Percentiles rank a stretch among this genome's conserved stretches.
phyloP scores from a whole-genome alignment of 2,888 invertebrate genomes.

The Sphaeridia pumilis region DNA sequence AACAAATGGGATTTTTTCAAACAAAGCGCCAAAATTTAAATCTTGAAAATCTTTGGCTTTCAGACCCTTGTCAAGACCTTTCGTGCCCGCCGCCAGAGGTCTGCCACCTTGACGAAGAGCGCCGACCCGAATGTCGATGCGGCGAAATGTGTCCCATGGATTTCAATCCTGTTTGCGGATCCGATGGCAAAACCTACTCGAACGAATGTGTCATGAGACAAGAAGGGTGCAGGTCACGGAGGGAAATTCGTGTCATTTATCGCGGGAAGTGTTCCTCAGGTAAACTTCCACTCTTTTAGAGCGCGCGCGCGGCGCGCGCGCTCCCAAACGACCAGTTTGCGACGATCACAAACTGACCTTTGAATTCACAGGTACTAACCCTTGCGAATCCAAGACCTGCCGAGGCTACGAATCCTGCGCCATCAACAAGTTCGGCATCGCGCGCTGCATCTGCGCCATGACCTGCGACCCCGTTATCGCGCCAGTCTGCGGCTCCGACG shows the following conservation, averaged over 20 bases:
- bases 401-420: constrained; percentile 66
- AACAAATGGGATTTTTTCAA: too few species aligned
- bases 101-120: constrained; percentile 66
- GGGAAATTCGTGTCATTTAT: constrained; percentile 64
- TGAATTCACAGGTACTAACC: constrained; percentile 56
- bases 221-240: constrained; percentile 63
- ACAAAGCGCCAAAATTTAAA: too few species aligned
- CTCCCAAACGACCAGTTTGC: too few species aligned
- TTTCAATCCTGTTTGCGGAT: constrained; percentile 62
- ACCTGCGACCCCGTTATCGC: constrained; percentile 64
- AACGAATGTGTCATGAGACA: constrained; percentile 69
- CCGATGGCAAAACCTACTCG: constrained; percentile 52
- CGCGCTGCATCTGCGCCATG: constrained; percentile 71
- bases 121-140: constrained; percentile 68
- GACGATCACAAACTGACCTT: too few species aligned
- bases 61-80: constrained; percentile 74
- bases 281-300: constrained; percentile 38
- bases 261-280: constrained; percentile 71
- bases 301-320: not conserved
- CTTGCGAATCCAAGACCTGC: constrained; percentile 68
- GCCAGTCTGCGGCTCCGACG: constrained; percentile 43
- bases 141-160: constrained; percentile 57
- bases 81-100: constrained; percentile 66
- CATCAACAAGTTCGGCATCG: constrained; percentile 67
- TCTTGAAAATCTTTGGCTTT: too few species aligned